phyloP scores from a whole-genome alignment of 2,113 vertebrate genomes.

The Chloropsis hardwickii region DNA sequence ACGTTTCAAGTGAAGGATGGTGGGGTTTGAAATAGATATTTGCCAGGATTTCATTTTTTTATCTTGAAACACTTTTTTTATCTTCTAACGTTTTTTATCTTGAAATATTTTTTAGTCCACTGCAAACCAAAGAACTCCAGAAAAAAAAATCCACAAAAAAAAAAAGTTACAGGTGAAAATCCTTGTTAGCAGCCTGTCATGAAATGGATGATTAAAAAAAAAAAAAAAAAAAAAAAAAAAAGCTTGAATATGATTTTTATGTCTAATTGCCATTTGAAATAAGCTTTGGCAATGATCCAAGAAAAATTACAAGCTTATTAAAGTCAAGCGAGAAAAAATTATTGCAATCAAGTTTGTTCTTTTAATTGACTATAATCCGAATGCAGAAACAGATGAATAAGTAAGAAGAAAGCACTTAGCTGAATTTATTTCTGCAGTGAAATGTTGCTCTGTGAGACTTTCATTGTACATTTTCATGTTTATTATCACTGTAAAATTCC shows the following conservation, averaged over 20 bases:
- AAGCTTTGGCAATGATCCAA: constrained; percentile 15
- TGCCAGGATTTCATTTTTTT: not conserved
- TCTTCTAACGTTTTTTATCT: not conserved
- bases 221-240: not conserved
- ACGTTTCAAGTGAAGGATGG: not conserved
- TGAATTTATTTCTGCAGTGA: not conserved
- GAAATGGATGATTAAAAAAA: not conserved
- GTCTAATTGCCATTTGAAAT: constrained; percentile 34
- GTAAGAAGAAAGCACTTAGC: not conserved
- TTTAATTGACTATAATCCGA: constrained; percentile 47
- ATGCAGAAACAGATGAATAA: constrained; percentile 17
- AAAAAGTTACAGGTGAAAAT: not conserved
- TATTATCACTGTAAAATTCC: not conserved
- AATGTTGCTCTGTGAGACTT: not conserved
- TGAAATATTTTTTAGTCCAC: not conserved
- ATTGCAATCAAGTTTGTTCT: constrained; percentile 46
- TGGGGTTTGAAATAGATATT: not conserved
- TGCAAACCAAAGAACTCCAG: not conserved
- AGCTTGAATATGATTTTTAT: constrained; percentile 16
- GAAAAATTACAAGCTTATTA: constrained; percentile 58
- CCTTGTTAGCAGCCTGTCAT: constrained; percentile 1
- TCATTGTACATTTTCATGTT: constrained; percentile 1
- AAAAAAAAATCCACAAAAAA: not conserved
- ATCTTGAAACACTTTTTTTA: not conserved
- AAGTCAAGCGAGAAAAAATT: constrained; percentile 51